These are phyloP conservation scores for Triplophysa bombifrons DNA, from an alignment of 2,797 vertebrate genomes.

Conservation along the genomic window DNA sequence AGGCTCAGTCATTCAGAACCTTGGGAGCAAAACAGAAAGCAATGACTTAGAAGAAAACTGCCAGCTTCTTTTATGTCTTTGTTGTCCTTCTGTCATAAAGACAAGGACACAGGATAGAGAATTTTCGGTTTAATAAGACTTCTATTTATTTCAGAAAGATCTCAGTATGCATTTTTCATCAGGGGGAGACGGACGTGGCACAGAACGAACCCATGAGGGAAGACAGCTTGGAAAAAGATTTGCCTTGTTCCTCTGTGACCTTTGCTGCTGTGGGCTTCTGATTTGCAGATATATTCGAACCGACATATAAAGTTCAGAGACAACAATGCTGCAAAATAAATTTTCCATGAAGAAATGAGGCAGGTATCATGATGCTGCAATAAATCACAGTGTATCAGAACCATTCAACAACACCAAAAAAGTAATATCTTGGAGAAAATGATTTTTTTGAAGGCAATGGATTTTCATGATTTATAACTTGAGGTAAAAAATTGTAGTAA, in stretches of 20 bases:
- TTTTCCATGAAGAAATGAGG: background rate
- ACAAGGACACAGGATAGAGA: background rate
- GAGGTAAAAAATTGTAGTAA: background rate
- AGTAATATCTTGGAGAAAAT: background rate
- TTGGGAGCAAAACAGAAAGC: background rate
- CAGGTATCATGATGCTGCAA: background rate
- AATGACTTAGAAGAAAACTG: conserved; percentile 4
- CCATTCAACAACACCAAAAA: background rate
- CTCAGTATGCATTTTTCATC: conserved; percentile 6
- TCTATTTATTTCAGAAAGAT: background rate
- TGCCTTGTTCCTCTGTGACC: conserved; percentile 27
- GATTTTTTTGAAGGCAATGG: conserved; percentile 2
- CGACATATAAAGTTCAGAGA: conserved; percentile 33
- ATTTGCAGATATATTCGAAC: conserved; percentile 32
- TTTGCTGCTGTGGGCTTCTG: conserved; percentile 24
- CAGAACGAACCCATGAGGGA: background rate
- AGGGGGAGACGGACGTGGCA: background rate
- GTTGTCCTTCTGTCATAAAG: background rate
- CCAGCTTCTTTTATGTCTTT: background rate
- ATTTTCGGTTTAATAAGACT: conserved; percentile 21
- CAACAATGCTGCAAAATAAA: conserved; percentile 21
- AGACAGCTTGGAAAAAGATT: conserved; percentile 28
- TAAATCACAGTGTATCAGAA: background rate
- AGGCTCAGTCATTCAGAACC: conserved; percentile 39
- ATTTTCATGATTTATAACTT: conserved; percentile 42